phyloP scores from a whole-genome alignment of 1,140 invertebrate species.

The Hormaphis cornu region DNA sequence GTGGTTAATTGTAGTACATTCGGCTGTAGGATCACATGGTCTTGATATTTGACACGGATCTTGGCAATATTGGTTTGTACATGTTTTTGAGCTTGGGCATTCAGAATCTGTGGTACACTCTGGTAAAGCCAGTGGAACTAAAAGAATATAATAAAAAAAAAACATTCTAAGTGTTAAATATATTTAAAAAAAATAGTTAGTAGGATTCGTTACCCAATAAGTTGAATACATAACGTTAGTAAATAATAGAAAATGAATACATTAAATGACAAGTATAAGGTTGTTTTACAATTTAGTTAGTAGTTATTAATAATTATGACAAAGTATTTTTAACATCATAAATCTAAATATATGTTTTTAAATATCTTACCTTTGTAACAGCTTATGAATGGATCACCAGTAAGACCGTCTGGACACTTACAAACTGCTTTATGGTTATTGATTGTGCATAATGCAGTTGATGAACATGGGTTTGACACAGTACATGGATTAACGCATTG shows the following conservation, averaged over 20 bases:
- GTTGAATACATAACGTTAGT: no score
- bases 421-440: conserved; percentile 66
- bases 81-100: conserved; percentile 64
- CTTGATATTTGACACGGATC: conserved; percentile 65
- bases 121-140: conserved; percentile 47
- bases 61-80: conserved; percentile 64
- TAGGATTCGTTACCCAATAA: no score
- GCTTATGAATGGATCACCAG: conserved; percentile 70
- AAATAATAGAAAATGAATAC: no score
- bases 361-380: conserved; percentile 56
- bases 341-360: neutral
- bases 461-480: conserved; percentile 62
- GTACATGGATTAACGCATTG: conserved; percentile 68
- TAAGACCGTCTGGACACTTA: conserved; percentile 60
- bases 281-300: no score
- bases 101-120: conserved; percentile 62
- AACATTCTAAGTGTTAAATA: neutral
- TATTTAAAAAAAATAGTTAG: neutral
- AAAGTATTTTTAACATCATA: no score
- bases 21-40: conserved; percentile 67
- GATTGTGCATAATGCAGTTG: conserved; percentile 66
- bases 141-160: conserved; percentile 36
- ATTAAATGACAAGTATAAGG: no score
- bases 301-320: no score
- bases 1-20: conserved; percentile 62